Evolutionary conservation across 2,797 vertebrate genomes (phyloP).

Genomic region (Knipowitschia caucasica): DNA sequence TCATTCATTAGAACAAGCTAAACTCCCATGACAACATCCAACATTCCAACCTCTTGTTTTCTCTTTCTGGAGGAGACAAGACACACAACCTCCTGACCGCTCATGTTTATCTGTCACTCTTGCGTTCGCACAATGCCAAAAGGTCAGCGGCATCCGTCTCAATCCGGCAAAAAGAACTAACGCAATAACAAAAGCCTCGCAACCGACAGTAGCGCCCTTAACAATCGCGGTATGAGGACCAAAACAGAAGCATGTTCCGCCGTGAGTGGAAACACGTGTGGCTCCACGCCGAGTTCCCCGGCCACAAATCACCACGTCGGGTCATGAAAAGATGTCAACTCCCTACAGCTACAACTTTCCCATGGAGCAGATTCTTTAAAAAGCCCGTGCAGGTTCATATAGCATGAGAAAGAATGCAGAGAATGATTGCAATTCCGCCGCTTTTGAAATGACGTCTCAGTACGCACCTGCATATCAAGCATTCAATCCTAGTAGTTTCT

Average conservation of each 20-base stretch:
- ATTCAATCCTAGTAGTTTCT: slow-evolving; percentile 34
- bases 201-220: slow-evolving; percentile 1
- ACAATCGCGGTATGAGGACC: slow-evolving; percentile 1
- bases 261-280: slow-evolving; percentile 46
- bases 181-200: not conserved
- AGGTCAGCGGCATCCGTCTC: slow-evolving; percentile 31
- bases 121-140: slow-evolving; percentile 43
- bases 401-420: slow-evolving; percentile 4
- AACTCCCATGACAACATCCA: slow-evolving; percentile 4
- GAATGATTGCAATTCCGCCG: not conserved
- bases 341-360: slow-evolving; percentile 46
- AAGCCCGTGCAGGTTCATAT: not conserved
- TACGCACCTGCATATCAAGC: slow-evolving; percentile 61
- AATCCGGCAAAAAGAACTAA: slow-evolving; percentile 17
- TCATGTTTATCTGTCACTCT: slow-evolving; percentile 38
- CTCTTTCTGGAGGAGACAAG: slow-evolving; percentile 15
- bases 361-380: slow-evolving; percentile 25
- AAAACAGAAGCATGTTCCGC: slow-evolving; percentile 34
- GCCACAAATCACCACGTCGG: slow-evolving; percentile 53
- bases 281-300: slow-evolving; percentile 33
- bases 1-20: not conserved
- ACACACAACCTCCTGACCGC: slow-evolving; percentile 34
- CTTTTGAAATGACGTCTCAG: slow-evolving; percentile 10
- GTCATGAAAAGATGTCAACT: slow-evolving; percentile 41
- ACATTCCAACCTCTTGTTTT: slow-evolving; percentile 43